Conservation (phyloP, 2,113 vertebrate genomes). For the Sciurus niger region DNA sequence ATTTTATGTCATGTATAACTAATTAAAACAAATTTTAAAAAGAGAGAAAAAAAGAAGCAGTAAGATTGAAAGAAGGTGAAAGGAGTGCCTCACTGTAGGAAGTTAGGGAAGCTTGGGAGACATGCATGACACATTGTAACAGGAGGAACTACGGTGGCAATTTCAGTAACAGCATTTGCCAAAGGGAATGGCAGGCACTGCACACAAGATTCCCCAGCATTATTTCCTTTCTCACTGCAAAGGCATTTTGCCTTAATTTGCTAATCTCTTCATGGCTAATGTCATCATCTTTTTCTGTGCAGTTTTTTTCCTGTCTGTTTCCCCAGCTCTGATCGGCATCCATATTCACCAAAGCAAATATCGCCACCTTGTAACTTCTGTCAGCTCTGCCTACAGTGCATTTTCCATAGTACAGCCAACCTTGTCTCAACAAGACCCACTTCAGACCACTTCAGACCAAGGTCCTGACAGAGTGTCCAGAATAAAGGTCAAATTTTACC, state of each 20-base stretch:
- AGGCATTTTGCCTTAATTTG: neutral
- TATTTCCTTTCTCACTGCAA: neutral
- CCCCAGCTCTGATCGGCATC: neutral
- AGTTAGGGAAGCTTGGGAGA: neutral
- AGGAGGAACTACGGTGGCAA: neutral
- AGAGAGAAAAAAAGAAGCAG: neutral
- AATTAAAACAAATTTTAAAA: too few species aligned
- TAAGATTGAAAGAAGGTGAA: neutral
- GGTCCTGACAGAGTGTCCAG: neutral
- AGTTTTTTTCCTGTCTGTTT: neutral
- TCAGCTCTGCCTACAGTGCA: neutral
- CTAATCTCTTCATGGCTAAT: neutral
- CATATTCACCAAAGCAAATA: neutral
- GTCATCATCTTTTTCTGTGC: neutral
- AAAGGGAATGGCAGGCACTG: neutral
- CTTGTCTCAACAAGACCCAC: neutral
- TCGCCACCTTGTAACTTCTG: neutral
- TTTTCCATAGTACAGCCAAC: neutral
- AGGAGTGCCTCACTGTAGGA: neutral
- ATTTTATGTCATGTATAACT: too few species aligned
- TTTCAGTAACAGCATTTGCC: neutral
- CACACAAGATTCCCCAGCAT: neutral
- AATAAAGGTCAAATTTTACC: neutral
- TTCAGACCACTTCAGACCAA: too few species aligned
- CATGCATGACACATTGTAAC: neutral